Base-by-base conservation (phyloP, 2,113 vertebrate genomes). In the Nibea coibor region DNA sequence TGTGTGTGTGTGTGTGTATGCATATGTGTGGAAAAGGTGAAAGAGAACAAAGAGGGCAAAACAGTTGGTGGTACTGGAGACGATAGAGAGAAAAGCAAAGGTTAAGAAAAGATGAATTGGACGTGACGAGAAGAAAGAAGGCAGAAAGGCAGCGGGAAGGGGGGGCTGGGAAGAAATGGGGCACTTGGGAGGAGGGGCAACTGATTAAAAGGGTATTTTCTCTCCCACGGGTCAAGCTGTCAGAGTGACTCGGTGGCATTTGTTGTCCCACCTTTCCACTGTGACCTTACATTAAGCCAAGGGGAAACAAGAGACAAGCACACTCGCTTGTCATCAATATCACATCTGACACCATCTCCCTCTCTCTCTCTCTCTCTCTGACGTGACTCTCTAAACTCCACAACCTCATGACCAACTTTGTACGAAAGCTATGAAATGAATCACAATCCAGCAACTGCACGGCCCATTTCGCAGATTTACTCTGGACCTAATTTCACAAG, bases 261-360 rank as follows among this genome's bases (percentile, higher is more conserved):
- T 93, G 85, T 87, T 87, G 86, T 91, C 81, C 86, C 87, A 90
- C 87, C 84, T 86, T 89, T 91, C 82, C 87, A 88, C 82, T 87
- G 80, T 91, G 92, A 93, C 93, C 90, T 92, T 92, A 84, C 85
- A 89, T 79, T 80, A 85, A 87, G 88, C 79, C 90, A 90, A 89
- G 85, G 91, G 84, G 84, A 90, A 84, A 91, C 59, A 56, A 65
- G 74, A 87, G 86, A 81, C 83, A 77, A 66, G 71, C 71, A 82
- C 78, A 81, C 26, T 22, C 85, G 68, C 81, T 72, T 86, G 80
- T 88, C 85, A 84, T 90, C 86, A 84, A 79, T 87, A 88, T 90
- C 84, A 72, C 83, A 89, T 87, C 82, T 88, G 90, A 91, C 89
- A 91, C 81, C 62, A 69, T 81, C 69, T 66, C 66, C 62, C 68